These are phyloP conservation scores for Centropus unirufus DNA, from an alignment of 2,113 vertebrate species.

Conservation along the genomic window DNA sequence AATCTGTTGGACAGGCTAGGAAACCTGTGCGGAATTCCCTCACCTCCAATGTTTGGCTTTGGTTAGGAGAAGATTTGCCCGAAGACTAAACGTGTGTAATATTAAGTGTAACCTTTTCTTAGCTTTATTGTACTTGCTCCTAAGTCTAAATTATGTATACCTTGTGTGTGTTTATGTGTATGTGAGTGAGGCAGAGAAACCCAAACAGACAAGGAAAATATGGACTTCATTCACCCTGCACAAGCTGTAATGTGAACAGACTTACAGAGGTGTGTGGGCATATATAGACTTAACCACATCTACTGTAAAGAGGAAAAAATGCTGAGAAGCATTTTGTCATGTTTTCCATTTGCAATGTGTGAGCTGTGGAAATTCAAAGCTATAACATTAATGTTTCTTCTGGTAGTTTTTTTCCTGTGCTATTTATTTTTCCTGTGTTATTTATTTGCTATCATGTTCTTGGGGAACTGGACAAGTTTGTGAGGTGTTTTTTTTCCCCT, in stretches of 20 bases:
- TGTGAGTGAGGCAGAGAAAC: neutral
- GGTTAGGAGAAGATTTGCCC: slow-evolving; percentile 34
- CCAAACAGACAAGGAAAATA: slow-evolving; percentile 39
- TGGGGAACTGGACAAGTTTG: slow-evolving; percentile 67
- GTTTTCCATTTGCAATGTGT: slow-evolving; percentile 59
- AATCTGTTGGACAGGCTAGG: slow-evolving; percentile 49
- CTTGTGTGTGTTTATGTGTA: slow-evolving; percentile 29
- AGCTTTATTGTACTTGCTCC: slow-evolving; percentile 33
- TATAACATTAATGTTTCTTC: slow-evolving; percentile 51
- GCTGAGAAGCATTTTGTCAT: slow-evolving; percentile 49
- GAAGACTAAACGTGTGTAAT: slow-evolving; percentile 53
- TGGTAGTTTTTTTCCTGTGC: slow-evolving; percentile 48
- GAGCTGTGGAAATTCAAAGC: slow-evolving; percentile 61
- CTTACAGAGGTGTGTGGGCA: slow-evolving; percentile 40
- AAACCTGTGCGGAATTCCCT: slow-evolving; percentile 54
- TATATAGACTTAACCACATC: slow-evolving; percentile 34
- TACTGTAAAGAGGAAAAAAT: slow-evolving; percentile 18
- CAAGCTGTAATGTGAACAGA: neutral
- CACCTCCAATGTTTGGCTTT: neutral
- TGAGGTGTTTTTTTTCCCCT: neutral
- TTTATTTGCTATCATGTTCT: slow-evolving; percentile 74
- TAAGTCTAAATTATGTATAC: slow-evolving; percentile 53
- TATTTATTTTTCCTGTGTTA: slow-evolving; percentile 72
- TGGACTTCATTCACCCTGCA: slow-evolving; percentile 17
- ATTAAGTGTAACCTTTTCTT: slow-evolving; percentile 34